Base-by-base conservation (phyloP, 2,113 vertebrate genomes). In the Sapajus apella region DNA sequence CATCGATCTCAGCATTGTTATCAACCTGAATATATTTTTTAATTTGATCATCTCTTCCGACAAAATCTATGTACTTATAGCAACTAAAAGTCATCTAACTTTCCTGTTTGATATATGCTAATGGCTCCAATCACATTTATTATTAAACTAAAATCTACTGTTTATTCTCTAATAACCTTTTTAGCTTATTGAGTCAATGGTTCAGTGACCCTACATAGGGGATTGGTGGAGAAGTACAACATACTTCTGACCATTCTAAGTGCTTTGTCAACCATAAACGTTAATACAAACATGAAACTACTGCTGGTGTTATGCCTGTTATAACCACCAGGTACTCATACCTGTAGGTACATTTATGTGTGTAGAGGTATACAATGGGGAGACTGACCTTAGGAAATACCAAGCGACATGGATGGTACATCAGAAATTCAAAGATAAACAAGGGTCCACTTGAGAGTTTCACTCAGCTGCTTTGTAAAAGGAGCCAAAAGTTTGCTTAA, bases 71-170 rank as follows among this genome's bases (percentile, higher is more conserved):
- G 75, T 94, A 76, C 70, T 91, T 87, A 91, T 1, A 86, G n/a
- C 10, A 92, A 50, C 73, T 81, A 96, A 97, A 92, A 95, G 52
- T 86, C 75, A 92, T 55, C 70, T 68, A 86, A 90, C 25, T 70
- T 90, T 92, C 90, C n/a, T 81, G 82, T 80, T 20, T 93, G 40
- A 40, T 88, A 58, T 40, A 40, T 92, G 37, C 32, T 97, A 96
- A 95, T 55, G 43, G 85, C 93, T 92, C 95, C 79, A 80, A 77
- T 9, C 90, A 37, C 52, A 87, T 95, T 97, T 90, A 93, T 94
- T 94, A 96, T 64, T 94, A 96, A 97, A 97, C 76, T 76, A 85
- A 93, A 89, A 80, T 81, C 81, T 93, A 86, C 43, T 35, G 73
- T 93, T 83, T 94, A 89, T 88, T 76, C 70, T 85, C 91, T 90